Conservation (phyloP, 2,113 vertebrate species). For the Falcunculus frontatus region DNA sequence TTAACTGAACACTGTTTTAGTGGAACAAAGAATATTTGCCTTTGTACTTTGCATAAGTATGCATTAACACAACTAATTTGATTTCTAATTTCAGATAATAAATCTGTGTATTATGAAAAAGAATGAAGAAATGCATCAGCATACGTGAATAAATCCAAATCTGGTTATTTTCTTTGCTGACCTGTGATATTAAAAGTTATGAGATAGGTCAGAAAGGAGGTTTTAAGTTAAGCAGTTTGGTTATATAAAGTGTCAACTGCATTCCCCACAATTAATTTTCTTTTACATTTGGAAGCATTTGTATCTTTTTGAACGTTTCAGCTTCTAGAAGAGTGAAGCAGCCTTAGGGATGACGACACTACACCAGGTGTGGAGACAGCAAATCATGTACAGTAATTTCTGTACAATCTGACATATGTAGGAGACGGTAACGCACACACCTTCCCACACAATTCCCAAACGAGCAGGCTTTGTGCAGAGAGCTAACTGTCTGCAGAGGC, state of each 20-base stretch:
- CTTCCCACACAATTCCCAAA: constrained; percentile 12
- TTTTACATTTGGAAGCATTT: neutral
- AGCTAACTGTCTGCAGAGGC: neutral
- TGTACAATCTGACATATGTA: neutral
- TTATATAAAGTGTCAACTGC: neutral
- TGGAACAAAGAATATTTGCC: neutral
- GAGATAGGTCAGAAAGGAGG: neutral
- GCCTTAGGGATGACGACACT: neutral
- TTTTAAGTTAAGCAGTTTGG: neutral
- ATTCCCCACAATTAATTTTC: neutral
- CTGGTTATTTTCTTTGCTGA: neutral
- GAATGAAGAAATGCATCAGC: neutral
- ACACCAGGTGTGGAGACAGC: neutral
- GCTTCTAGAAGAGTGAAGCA: neutral
- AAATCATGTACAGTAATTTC: neutral
- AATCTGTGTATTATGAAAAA: neutral
- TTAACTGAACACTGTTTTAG: neutral
- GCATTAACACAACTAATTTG: neutral
- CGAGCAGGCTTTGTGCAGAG: neutral
- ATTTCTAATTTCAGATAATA: neutral
- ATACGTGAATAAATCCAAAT: neutral
- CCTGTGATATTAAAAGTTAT: neutral
- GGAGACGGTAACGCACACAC: neutral
- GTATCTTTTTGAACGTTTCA: neutral
- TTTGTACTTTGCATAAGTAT: neutral